Percentiles rank a stretch among this genome's conserved stretches.
These are phyloP conservation scores for Gymnoscopelus braueri DNA, from an alignment of 2,797 vertebrate genomes.

Conservation along the genomic window DNA sequence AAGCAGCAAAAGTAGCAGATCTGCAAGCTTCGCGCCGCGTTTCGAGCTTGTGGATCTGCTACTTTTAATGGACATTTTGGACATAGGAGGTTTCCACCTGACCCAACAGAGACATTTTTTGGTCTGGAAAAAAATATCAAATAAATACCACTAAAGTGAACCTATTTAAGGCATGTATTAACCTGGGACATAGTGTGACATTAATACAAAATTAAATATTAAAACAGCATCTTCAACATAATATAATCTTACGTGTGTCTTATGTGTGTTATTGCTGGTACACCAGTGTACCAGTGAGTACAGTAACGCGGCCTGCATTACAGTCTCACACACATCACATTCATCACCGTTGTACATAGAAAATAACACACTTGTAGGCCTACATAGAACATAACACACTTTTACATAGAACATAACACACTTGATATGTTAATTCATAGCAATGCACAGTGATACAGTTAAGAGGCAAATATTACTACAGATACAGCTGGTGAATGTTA, in stretches of 20 bases:
- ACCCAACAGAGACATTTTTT: background rate
- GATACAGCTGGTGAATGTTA: constrained; percentile 30
- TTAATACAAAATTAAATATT: constrained; percentile 44
- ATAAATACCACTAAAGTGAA: constrained; percentile 9
- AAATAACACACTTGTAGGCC: constrained; percentile 36
- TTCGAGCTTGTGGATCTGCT: no score
- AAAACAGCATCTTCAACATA: constrained; percentile 37
- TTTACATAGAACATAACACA: no score
- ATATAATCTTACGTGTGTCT: constrained; percentile 38
- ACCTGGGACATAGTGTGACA: constrained; percentile 42
- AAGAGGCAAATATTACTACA: constrained; percentile 63
- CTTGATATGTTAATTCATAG: constrained; percentile 52
- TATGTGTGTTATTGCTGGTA: constrained; percentile 46
- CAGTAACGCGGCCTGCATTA: constrained; percentile 36
- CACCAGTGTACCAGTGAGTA: constrained; percentile 64
- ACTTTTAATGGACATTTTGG: no score
- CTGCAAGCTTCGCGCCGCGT: no score
- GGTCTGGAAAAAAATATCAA: background rate
- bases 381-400: constrained; percentile 36
- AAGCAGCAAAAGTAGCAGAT: no score
- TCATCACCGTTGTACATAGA: constrained; percentile 36
- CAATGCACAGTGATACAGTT: constrained; percentile 36
- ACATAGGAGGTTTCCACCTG: no score
- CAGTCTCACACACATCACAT: constrained; percentile 23
- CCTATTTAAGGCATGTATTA: constrained; percentile 30